Base-by-base conservation (phyloP, 2,113 vertebrate species). In the Gallinago paraguaiae region DNA sequence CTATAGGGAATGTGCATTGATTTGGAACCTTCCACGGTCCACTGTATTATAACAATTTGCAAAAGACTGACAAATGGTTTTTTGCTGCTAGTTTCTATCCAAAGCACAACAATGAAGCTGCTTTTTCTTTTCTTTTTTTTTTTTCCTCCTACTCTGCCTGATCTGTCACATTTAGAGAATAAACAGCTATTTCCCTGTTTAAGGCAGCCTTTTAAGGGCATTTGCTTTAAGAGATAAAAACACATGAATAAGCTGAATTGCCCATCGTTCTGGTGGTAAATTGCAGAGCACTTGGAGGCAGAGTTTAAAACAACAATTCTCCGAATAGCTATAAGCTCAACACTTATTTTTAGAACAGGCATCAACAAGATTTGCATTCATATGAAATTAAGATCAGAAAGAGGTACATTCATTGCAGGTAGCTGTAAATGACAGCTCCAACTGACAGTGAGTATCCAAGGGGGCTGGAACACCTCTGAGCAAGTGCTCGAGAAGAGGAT, bases 131-230 rank as follows among this genome's bases (percentile, higher is more conserved):
- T 64, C 18, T 53, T 30, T 31, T 50, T 33, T 10, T 1, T 37
- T 59, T 33, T 10, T 1, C 28, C 53, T 71, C 79, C 27, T 63
- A 1, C 7, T 0, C 48, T 70, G n/a, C 30, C 78, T 74, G 46
- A 67, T 68, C 64, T 43, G 16, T 33, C 64, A n/a, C 60, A 51
- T 35, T 75, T 22, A 48, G 51, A 35, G 76, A 70, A 59, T 2
- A 67, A 5, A 4, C 37, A 70, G 77, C 39, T 82, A 28, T 78
- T 94, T 63, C 81, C 53, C 7, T 1, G 19, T 37, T 83, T 35
- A 74, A 83, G 51, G 53, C 41, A 71, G 56, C 80, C 77, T 94
- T 96, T 91, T 78, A 93, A 93, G 78, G 85, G 43, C 56, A 78
- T 83, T 89, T 77, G 13, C n/a, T 75, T 67, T 12, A 48, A 68